Conservation (phyloP, 1,140 invertebrate genomes). For the Stegodyphus mimosarum region DNA sequence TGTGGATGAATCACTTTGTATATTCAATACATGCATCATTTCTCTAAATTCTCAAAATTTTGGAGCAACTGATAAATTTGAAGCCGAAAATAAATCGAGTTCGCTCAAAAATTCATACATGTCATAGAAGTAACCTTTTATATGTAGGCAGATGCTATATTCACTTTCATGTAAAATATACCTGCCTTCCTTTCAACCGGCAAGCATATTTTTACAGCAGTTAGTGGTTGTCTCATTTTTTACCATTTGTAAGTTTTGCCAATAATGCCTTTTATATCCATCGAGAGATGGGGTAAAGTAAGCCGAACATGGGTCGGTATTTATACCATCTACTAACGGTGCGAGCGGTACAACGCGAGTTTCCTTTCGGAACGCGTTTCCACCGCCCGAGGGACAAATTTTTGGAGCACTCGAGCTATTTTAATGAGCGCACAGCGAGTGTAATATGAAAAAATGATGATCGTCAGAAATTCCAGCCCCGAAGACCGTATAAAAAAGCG, state of each 20-base stretch:
- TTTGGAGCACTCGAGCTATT: slow-evolving; percentile 38
- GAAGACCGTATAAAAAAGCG: slow-evolving; percentile 21
- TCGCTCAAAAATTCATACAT: slow-evolving; percentile 44
- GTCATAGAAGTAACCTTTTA: slow-evolving; percentile 39
- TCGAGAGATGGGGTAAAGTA: slow-evolving; percentile 42
- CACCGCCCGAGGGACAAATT: slow-evolving; percentile 49
- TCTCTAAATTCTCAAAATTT: too few relatives aligned
- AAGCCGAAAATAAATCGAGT: slow-evolving; percentile 28
- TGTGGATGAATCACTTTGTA: too few relatives aligned
- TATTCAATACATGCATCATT: too few relatives aligned
- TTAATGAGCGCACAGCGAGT: slow-evolving; percentile 46
- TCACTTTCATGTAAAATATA: slow-evolving; percentile 36
- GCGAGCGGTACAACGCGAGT: not conserved
- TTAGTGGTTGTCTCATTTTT: slow-evolving; percentile 39
- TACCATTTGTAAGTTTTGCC: slow-evolving; percentile 33
- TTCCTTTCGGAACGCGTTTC: slow-evolving; percentile 4
- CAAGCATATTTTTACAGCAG: not conserved
- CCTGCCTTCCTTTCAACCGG: slow-evolving; percentile 4
- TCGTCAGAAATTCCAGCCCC: slow-evolving; percentile 40
- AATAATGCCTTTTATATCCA: slow-evolving; percentile 24
- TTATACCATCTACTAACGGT: slow-evolving; percentile 24
- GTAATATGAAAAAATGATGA: slow-evolving; percentile 60
- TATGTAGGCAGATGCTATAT: not conserved
- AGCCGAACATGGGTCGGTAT: slow-evolving; percentile 3
- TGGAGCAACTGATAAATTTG: not conserved